Evolutionary conservation across 2,888 invertebrate genomes (phyloP).

Genomic region (Drosophila putrida): DNA sequence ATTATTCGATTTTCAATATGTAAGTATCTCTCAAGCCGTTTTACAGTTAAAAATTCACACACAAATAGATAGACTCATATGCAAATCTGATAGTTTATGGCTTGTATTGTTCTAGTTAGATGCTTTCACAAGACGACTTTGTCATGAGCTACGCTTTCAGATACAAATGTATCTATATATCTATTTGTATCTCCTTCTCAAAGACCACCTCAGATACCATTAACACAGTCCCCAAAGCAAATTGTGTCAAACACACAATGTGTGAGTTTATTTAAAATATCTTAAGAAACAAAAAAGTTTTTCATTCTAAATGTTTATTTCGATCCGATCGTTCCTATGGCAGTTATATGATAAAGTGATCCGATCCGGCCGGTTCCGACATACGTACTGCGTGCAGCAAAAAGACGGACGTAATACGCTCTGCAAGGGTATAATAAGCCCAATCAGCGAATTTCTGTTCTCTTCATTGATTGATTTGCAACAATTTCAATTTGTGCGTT

Average conservation of each 20-base stretch:
- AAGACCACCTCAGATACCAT: not conserved
- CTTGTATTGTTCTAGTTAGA: conserved; percentile 30
- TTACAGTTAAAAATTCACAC: conserved; percentile 40
- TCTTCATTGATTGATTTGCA: conserved; percentile 70
- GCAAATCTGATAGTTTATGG: conserved; percentile 68
- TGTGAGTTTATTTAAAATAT: too few relatives aligned
- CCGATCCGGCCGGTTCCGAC: too few relatives aligned
- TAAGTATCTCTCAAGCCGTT: conserved; percentile 8
- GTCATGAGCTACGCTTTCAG: conserved; percentile 17
- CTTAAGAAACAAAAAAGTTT: too few relatives aligned
- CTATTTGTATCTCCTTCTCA: not conserved
- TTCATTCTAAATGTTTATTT: too few relatives aligned
- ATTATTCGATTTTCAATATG: conserved; percentile 11
- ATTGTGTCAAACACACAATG: too few relatives aligned
- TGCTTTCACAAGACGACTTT: conserved; percentile 35
- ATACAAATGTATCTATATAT: conserved; percentile 17
- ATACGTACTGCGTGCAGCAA: too few relatives aligned
- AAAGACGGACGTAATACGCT: too few relatives aligned
- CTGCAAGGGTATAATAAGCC: too few relatives aligned
- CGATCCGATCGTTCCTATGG: too few relatives aligned
- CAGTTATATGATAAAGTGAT: too few relatives aligned
- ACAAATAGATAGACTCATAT: conserved; percentile 41
- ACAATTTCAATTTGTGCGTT: conserved; percentile 39
- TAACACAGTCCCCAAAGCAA: not conserved
- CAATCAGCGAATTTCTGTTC: conserved; percentile 38